Base-by-base conservation (phyloP, 1,140 invertebrate genomes). In the Diorhabda sublineata region DNA sequence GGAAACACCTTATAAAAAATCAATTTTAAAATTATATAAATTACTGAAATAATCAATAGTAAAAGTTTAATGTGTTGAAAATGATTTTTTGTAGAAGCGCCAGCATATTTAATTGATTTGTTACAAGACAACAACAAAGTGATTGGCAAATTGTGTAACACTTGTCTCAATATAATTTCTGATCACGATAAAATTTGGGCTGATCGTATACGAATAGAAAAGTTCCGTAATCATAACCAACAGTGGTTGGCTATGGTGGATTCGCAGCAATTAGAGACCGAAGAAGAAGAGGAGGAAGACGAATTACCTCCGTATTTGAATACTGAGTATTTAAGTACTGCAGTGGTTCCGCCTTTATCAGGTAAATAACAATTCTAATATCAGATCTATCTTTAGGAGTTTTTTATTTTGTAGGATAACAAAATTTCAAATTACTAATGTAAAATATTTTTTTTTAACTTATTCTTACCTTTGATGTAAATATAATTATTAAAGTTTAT, bases 191-290 rank as follows among this genome's bases (percentile, higher is more conserved):
- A 88, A 72, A 91, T 94, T 68, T 99, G 96, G 96, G 91, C 92
- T 3, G 90, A 89, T 45, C 88, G 94, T 73, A 97, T 99, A 67
- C 93, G 95, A 84, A 86, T 94, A 71, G 96, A 98, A 83, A 93
- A 96, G 75, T 99, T 99, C 81, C 86, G 94, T 41, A 95, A 93
- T 80, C 95, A 99, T 81, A 99, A 99, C 83, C 92, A 93, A 1
- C 95, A 98, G 79, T 99, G 97, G 98, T 82, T 99, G 61, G 95
- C 96, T 76, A 97, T 98, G 91, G 94, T 98, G 43, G 83, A 82
- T 61, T 83, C 82, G 56, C 82, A 75, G 52, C 78, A 78, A 64
- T 82, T 86, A 67, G 82, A 85, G 42, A 80, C 83, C 2, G 86
- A 87, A 68, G 86, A 87, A 72, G 87, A 88, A 9, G 84, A 87